These are phyloP conservation scores for Orthosia cruda DNA, from an alignment of 2,888 invertebrate genomes.

Conservation along the genomic window DNA sequence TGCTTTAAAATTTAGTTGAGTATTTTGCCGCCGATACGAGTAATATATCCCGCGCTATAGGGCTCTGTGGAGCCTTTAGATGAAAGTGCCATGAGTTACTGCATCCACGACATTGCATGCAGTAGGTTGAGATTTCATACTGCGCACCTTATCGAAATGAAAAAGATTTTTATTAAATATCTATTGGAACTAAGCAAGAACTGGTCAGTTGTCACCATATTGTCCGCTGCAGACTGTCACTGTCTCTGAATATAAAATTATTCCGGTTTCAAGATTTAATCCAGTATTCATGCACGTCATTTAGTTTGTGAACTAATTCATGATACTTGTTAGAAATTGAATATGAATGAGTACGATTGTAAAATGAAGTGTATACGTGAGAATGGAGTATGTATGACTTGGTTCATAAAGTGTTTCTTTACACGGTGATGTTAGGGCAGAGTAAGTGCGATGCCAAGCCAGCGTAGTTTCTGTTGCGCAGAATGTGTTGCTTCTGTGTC, in stretches of 20 bases:
- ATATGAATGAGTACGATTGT: conserved; percentile 1
- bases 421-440: not conserved
- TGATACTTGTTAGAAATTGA: not conserved
- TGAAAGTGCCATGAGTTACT: conserved; percentile 29
- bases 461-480: not conserved
- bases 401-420: conserved; percentile 3
- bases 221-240: not conserved
- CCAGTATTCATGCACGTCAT: not conserved
- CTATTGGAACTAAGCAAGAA: not conserved
- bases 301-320: conserved; percentile 4
- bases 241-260: conserved; percentile 1
- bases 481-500: not conserved
- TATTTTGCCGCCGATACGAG: not conserved
- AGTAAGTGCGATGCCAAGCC: no score
- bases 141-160: conserved; percentile 13
- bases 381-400: not conserved
- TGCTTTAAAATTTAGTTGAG: not conserved
- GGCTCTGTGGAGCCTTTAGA: conserved; percentile 25
- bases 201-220: not conserved
- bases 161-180: conserved; percentile 12
- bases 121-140: not conserved
- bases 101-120: not conserved
- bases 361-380: not conserved
- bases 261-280: conserved; percentile 2
- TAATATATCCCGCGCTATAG: conserved; percentile 21